Percentiles rank a stretch among this genome's conserved stretches.
phyloP scores from a whole-genome alignment of 2,797 vertebrate genomes.

The Alcedo quadribrachys region DNA sequence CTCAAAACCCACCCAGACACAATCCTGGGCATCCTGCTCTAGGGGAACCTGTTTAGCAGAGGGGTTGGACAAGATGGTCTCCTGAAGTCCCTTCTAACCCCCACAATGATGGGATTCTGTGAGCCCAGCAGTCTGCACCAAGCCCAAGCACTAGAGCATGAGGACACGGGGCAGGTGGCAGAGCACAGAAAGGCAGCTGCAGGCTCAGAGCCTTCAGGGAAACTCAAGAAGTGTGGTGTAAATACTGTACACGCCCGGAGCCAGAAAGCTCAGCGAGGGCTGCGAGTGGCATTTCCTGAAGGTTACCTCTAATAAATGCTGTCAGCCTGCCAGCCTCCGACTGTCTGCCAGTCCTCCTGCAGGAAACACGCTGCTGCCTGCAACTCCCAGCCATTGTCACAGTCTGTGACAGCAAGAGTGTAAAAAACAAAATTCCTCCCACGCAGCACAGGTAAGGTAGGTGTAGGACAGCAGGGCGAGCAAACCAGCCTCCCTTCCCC shows the following conservation, averaged over 20 bases:
- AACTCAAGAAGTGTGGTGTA: conserved; percentile 39
- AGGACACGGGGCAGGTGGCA: conserved; percentile 26
- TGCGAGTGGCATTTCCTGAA: conserved; percentile 71
- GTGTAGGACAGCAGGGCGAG: not conserved
- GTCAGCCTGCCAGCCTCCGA: conserved; percentile 56
- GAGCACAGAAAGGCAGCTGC: conserved; percentile 21
- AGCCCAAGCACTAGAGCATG: not conserved
- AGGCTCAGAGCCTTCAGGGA: conserved; percentile 32
- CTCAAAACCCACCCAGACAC: not conserved
- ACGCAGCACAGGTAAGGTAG: not conserved
- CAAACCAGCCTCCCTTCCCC: not conserved
- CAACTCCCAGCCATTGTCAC: not conserved
- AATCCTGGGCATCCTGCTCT: not conserved
- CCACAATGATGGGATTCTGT: not conserved
- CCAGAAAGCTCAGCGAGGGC: conserved; percentile 45
- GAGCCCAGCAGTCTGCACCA: not conserved
- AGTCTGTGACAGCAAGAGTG: not conserved
- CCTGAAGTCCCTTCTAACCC: not conserved
- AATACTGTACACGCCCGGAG: conserved; percentile 17
- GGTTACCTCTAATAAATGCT: conserved; percentile 67
- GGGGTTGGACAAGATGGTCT: not conserved
- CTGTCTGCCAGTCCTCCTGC: conserved; percentile 23
- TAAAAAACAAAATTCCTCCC: conserved; percentile 21
- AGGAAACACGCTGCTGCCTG: not conserved
- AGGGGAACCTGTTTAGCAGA: not conserved